phyloP scores from a whole-genome alignment of 2,797 vertebrate genomes.

The Dendrocincla fuliginosa region DNA sequence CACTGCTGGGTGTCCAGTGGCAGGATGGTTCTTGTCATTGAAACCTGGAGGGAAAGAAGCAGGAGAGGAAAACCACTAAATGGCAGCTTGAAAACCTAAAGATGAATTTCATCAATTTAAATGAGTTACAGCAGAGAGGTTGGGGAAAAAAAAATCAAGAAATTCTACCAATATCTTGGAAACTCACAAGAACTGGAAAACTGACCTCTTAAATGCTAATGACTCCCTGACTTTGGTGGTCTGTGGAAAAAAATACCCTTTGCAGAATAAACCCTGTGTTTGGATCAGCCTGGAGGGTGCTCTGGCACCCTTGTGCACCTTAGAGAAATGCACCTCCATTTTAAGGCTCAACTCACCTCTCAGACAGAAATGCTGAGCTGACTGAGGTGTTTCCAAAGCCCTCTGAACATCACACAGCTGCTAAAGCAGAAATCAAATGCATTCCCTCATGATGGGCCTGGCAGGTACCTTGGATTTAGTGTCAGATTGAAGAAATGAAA shows the following conservation, averaged over 20 bases:
- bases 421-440: not conserved
- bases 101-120: not conserved
- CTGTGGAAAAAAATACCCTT: not conserved
- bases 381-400: not conserved
- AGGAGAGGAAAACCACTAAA: not conserved
- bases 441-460: not conserved
- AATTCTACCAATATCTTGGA: not conserved
- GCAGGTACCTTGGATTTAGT: not conserved
- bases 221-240: not conserved
- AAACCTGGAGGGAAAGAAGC: not conserved
- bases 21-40: not conserved
- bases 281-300: not conserved
- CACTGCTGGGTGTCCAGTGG: not conserved
- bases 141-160: not conserved
- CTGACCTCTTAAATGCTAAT: not conserved
- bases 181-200: not conserved
- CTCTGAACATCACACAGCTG: not conserved
- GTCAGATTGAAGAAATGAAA: not conserved
- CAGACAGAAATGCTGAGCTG: not conserved
- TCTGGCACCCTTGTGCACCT: not conserved
- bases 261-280: not conserved
- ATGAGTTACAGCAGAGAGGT: not conserved
- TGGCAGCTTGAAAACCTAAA: not conserved
- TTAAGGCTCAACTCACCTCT: not conserved
- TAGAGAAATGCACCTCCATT: not conserved